These are phyloP conservation scores for Thaumetopoea pityocampa DNA, from an alignment of 1,140 invertebrate genomes.

Conservation along the genomic window DNA sequence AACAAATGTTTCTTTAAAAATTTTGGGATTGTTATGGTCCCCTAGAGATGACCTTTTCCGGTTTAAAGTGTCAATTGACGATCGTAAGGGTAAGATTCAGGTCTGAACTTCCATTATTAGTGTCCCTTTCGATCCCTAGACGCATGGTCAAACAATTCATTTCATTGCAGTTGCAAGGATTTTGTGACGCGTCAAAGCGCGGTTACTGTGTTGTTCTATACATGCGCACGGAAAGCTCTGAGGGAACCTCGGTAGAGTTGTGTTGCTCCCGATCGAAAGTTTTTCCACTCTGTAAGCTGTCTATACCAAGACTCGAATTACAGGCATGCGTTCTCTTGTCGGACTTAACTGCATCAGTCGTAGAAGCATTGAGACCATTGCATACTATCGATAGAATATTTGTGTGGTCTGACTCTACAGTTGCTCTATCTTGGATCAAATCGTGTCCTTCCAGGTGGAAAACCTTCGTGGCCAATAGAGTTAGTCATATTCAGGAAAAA, in stretches of 20 bases:
- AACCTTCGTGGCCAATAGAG: constrained; percentile 58
- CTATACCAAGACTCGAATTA: constrained; percentile 23
- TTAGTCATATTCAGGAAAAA: constrained; percentile 45
- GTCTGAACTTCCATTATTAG: constrained; percentile 4
- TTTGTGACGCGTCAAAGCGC: constrained; percentile 10
- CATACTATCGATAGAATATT: constrained; percentile 2
- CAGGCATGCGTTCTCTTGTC: too few relatives aligned
- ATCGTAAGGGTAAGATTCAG: constrained; percentile 3
- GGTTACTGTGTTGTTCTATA: constrained; percentile 8
- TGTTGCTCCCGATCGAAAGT: constrained; percentile 19
- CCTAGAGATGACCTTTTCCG: constrained; percentile 2
- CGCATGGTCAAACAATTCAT: not conserved
- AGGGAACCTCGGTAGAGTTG: constrained; percentile 2
- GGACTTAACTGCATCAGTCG: too few relatives aligned
- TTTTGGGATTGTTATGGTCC: constrained; percentile 3
- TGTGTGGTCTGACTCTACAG: constrained; percentile 36
- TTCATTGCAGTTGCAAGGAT: constrained; percentile 3
- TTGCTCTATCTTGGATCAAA: constrained; percentile 48
- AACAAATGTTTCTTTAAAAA: too few relatives aligned
- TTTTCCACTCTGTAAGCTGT: constrained; percentile 11
- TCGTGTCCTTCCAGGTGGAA: constrained; percentile 27
- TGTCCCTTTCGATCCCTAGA: constrained; percentile 1
- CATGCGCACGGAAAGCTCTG: not conserved
- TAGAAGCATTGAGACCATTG: constrained; percentile 17
- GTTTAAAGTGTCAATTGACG: not conserved